A percentile compares a stretch with the other conserved stretches of the same genome.
Evolutionary conservation across 2,113 vertebrate genomes (phyloP).

Genomic region (Pseudorasbora parva): DNA sequence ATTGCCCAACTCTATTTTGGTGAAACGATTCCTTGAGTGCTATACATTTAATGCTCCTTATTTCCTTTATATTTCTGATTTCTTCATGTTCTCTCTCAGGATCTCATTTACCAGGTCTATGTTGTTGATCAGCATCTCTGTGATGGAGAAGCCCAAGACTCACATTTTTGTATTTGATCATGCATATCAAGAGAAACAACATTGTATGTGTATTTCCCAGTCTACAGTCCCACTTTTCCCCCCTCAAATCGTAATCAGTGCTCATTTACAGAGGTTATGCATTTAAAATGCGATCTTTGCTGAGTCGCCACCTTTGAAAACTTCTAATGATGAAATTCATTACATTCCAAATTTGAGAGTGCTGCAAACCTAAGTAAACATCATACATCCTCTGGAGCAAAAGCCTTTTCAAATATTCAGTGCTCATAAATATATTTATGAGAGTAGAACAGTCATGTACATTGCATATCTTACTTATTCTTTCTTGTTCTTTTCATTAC

Average conservation of each 20-base stretch:
- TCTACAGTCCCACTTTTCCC: not conserved
- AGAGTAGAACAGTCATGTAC: not conserved
- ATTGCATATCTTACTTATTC: not conserved
- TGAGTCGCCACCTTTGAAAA: conserved; percentile 68
- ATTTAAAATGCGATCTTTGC: conserved; percentile 42
- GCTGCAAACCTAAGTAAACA: conserved; percentile 34
- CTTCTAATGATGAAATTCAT: conserved; percentile 65
- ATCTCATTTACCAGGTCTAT: conserved; percentile 10
- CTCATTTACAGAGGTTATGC: conserved; percentile 2
- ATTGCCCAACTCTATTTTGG: no score
- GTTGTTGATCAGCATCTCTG: not conserved
- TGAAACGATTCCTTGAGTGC: not conserved
- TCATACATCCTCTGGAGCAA: not conserved
- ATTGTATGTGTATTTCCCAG: not conserved
- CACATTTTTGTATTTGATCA: conserved; percentile 27
- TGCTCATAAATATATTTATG: conserved; percentile 1
- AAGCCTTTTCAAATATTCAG: conserved; percentile 36
- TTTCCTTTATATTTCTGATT: not conserved
- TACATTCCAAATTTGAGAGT: conserved; percentile 58
- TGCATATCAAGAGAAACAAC: not conserved
- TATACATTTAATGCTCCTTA: not conserved
- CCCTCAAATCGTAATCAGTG: not conserved
- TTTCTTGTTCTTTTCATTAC: not conserved
- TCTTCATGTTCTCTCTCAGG: conserved; percentile 14
- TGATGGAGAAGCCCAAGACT: not conserved